phyloP scores from a whole-genome alignment of 2,113 vertebrate genomes.

The Datnioides undecimradiatus region DNA sequence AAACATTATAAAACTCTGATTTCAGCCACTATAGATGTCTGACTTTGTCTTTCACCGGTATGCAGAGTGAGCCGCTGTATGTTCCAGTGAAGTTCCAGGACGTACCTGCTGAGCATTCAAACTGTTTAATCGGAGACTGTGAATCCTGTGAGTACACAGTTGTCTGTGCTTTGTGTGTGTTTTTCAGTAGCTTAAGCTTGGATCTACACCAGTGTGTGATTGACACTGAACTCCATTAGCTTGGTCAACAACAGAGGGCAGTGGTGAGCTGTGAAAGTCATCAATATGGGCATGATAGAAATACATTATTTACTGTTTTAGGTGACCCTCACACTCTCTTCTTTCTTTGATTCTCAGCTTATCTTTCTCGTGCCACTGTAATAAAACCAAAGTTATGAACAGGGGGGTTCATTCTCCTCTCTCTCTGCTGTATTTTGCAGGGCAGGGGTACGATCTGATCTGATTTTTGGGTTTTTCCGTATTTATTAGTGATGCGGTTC shows the following conservation, averaged over 20 bases:
- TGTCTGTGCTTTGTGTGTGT: background rate
- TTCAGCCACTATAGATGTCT: background rate
- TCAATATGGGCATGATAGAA: background rate
- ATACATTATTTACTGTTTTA: background rate
- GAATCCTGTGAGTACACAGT: constrained; percentile 88
- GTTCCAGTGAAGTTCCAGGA: constrained; percentile 98
- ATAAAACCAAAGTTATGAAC: background rate
- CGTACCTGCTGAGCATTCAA: constrained; percentile 85
- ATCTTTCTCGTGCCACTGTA: background rate
- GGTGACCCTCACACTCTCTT: background rate
- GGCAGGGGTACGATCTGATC: background rate
- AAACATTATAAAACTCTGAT: background rate
- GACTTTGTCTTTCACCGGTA: constrained; percentile 38
- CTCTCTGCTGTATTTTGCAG: background rate
- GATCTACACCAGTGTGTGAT: background rate
- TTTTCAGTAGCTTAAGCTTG: too few species aligned
- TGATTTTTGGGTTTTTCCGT: background rate
- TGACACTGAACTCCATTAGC: background rate
- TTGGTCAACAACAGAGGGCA: constrained; percentile 51
- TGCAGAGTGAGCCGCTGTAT: constrained; percentile 96
- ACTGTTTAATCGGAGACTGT: constrained; percentile 79
- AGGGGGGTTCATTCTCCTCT: background rate
- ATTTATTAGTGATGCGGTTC: background rate
- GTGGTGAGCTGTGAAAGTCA: constrained; percentile 19
- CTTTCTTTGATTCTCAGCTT: background rate